Conservation (phyloP, 2,888 invertebrate genomes). For the Leucophenga maculata region DNA sequence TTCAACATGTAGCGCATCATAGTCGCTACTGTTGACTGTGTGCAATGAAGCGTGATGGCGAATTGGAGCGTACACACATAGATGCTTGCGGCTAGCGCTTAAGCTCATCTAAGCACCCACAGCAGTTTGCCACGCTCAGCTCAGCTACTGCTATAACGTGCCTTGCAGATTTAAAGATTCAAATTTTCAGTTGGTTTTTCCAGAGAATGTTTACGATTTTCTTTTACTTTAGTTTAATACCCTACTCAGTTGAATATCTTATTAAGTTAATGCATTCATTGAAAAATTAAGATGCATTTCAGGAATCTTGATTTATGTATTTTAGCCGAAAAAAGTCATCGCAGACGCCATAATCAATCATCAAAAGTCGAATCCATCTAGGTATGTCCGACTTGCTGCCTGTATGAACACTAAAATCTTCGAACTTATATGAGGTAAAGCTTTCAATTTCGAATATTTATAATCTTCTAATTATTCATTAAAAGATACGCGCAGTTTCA, state of each 20-base stretch:
- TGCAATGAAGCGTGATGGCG: slow-evolving; percentile 45
- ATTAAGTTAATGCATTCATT: too few species aligned
- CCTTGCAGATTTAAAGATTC: slow-evolving; percentile 39
- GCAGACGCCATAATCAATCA: too few species aligned
- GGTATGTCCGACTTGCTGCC: too few species aligned
- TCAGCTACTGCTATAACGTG: slow-evolving; percentile 25
- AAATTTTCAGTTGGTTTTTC: slow-evolving; percentile 17
- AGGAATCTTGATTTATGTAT: background rate
- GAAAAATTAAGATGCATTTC: background rate
- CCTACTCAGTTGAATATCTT: background rate
- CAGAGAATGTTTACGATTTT: background rate
- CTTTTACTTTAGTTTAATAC: background rate
- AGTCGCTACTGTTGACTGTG: slow-evolving; percentile 24
- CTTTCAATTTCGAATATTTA: too few species aligned
- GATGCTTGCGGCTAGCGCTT: slow-evolving; percentile 42
- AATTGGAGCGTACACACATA: background rate
- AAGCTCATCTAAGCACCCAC: slow-evolving; percentile 29
- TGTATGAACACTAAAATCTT: too few species aligned
- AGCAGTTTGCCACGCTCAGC: background rate
- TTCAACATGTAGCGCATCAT: background rate
- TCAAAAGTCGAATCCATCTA: too few species aligned
- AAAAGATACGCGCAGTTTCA: too few species aligned
- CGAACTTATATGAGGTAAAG: too few species aligned
- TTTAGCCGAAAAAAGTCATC: too few species aligned
- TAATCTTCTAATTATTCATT: too few species aligned